Base-by-base conservation (phyloP, 1,140 invertebrate species). In the Planococcus citri region DNA sequence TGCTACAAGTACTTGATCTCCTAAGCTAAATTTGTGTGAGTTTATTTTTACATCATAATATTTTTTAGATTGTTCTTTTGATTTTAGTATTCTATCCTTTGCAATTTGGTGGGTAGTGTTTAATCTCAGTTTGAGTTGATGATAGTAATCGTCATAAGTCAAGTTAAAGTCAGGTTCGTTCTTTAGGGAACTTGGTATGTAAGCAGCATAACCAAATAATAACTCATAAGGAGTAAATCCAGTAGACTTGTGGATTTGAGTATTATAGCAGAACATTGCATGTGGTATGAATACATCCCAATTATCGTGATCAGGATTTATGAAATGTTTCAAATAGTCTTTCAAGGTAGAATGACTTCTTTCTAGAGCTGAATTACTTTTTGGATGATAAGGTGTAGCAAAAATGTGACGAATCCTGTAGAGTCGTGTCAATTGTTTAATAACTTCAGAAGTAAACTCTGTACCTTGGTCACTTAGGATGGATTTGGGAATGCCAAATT, bases 251-350 rank as follows among this genome's bases (percentile, higher is more conserved):
- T 83, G 81, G 0, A 75, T 27, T 20, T 78, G 74, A 0, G 78
- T 79, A 51, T 83, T 82, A 70, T 80, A 79, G 6, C 76, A 76
- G 72, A 80, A 81, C 12, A 76, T 76, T 0, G 79, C n/a, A n/a
- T n/a, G n/a, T n/a, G n/a, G n/a, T n/a, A n/a, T n/a, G n/a, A n/a
- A n/a, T n/a, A n/a, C n/a, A 9, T 82, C 79, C 81, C 81, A 83
- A 71, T 82, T 75, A 10, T 38, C 73, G 10, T 74, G 75, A 25
- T 75, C 71, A 10, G 72, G n/a, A 20, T 73, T 75, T 9, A 77
- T 71, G 72, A 78, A 82, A 71, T 78, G 76, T 60, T 76, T 76
- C 0, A 80, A 74, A 58, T 78, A 78, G 60, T 78, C 76, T 51
- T 75, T 73, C n/a, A 80, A 70, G 1, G 77, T 77, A 9, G 74